Base-by-base conservation (phyloP, 2,113 vertebrate species). In the Zapus hudsonius region DNA sequence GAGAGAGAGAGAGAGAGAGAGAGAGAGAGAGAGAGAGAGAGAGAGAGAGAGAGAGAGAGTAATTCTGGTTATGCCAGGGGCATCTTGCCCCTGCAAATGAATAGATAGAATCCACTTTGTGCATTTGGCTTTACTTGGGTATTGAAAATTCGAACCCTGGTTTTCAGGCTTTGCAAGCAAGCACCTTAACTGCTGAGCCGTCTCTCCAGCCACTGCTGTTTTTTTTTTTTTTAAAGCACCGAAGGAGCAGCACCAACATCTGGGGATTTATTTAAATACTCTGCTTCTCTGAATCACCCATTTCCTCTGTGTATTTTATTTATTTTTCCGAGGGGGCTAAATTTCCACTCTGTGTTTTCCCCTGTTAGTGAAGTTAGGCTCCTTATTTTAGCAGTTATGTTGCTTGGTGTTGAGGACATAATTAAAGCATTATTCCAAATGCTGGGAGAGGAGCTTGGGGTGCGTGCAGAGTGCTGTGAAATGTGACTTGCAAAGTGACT, bases 261-360 rank as follows among this genome's bases (percentile, higher is more conserved):
- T 95, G 91, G 76, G 75, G 89, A 92, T 93, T 89, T 91, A 92
- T 89, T 94, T 87, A 92, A 95, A 83, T 90, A 59, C 55, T 80
- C 47, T 84, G 38, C 57, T 92, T 96, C 89, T 81, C 75, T 80
- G 83, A 94, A 94, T 86, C 84, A 94, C 23, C 59, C 72, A 78
- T 87, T 96, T 93, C 80, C 73, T 93, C 92, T 74, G 89, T 86
- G 38, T 80, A 81, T 90, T 94, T 95, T 89, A 90, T 66, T 94
- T 92, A 89, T 69, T 95, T 95, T 96, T 91, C 89, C 84, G 78
- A 52, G 63, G 79, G 82, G 87, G 10, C 92, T 95, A 73, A 64
- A 81, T 91, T 93, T 95, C 63, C 36, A 81, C 83, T 94, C 84
- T 52, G 57, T 92, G 79, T 88, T 95, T 94, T 93, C 75, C 57